Evolutionary conservation across 64 coral and sea anemone genomes (phyloP).

Genomic region (Montipora efflorescens): DNA sequence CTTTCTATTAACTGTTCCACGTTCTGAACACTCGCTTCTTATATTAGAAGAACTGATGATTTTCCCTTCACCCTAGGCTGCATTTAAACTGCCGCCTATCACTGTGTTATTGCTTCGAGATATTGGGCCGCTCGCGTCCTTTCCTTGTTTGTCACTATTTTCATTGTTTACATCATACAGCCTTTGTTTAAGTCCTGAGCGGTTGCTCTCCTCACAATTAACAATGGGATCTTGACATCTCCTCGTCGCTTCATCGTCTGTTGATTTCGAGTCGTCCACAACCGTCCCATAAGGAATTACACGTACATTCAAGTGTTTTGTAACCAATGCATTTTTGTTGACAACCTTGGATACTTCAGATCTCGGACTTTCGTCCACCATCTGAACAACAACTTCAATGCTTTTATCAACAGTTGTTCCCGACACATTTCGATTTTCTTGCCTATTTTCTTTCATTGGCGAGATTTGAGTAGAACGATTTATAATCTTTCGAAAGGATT

Average conservation of each 20-base stretch:
- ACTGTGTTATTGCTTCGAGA: not conserved
- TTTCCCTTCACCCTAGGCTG: not conserved
- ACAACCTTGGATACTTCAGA: not conserved
- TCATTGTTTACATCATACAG: not conserved
- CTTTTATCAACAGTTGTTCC: not conserved
- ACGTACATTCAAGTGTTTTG: not conserved
- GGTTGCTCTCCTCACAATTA: not conserved
- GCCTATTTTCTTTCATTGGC: not conserved
- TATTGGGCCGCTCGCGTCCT: not conserved
- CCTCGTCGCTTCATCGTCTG: not conserved
- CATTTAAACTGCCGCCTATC: not conserved
- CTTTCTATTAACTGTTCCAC: not conserved
- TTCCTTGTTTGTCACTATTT: not conserved
- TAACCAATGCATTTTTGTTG: not conserved
- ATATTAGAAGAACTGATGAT: too few relatives aligned
- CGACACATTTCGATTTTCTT: too few relatives aligned
- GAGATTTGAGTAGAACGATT: not conserved
- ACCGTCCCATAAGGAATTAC: not conserved
- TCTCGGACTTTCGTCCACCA: not conserved
- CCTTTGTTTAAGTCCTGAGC: not conserved
- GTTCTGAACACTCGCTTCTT: not conserved
- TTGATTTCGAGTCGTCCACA: too few relatives aligned
- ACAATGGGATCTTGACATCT: not conserved
- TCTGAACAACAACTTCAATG: not conserved
- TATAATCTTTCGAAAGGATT: not conserved